Base-by-base conservation (phyloP, 2,888 invertebrate species). In the Digitonthophagus gazella region DNA sequence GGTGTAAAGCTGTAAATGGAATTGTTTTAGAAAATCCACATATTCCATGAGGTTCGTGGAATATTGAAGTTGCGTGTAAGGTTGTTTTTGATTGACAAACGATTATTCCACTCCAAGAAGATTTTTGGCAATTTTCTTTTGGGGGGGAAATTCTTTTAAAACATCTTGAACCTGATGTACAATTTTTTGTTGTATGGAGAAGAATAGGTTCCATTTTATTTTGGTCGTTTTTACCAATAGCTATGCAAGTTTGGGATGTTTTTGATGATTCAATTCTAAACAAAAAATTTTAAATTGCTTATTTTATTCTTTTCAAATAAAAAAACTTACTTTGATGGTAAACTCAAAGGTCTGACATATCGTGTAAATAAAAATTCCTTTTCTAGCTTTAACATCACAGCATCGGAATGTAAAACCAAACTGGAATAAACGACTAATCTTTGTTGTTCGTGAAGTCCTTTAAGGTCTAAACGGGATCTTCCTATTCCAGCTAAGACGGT, bases 61-160 rank as follows among this genome's bases (percentile, higher is more conserved):
- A 93, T 5, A 90, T 84, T 0, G 91, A 91, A 2, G 88, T 86
- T 0, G 92, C 91, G 79, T 89, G 90, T 92, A 93, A 93, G 15
- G 90, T 91, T 6, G 80, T 79, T 3, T 84, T 83, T 6, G 87
- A 85, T 58, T 88, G 87, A 76, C 93, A 93, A 56, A 88, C 88
- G 14, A 93, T 85, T 15, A 88, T 85, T 22, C 92, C 93, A 72
- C 87, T 88, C 89, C 91, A 91, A 28, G 83, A 80, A 70, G 69
- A 55, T 72, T 75, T 75, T 15, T 74, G 19, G 63, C 76, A 77
- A 61, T 74, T 44, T 11, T 65, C 15, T 16, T 66, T 57, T 15
- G 58, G 5, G 6, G 58, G 58, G 6, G 65, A 8, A 16, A 67
- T 74, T 64, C 84, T 81, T 69, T 81, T 80, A 74, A 88, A 90